phyloP scores from a whole-genome alignment of 1,140 invertebrate genomes.

The Macrotrachela quadricornifera region DNA sequence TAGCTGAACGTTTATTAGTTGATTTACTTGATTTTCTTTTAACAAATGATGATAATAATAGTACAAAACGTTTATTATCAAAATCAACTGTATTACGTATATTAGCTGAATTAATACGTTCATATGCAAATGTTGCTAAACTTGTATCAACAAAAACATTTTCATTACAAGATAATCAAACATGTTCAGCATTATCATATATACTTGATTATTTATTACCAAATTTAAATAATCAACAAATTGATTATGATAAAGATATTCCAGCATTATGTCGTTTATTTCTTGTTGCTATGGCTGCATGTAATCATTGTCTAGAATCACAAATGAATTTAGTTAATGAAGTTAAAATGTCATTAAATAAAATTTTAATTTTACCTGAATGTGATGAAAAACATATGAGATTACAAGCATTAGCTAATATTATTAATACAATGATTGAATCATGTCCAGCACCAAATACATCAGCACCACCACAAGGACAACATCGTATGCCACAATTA shows the following conservation, averaged over 20 bases:
- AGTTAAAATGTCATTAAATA: conserved; percentile 47
- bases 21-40: too few relatives aligned
- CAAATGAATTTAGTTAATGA: conserved; percentile 54
- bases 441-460: conserved; percentile 42
- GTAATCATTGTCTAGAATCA: conserved; percentile 58
- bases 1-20: background rate
- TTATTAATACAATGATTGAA: conserved; percentile 47
- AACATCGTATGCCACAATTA: conserved; percentile 16
- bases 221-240: conserved; percentile 8
- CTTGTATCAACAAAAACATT: conserved; percentile 44
- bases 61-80: conserved; percentile 39
- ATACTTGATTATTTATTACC: too few relatives aligned
- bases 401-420: conserved; percentile 50
- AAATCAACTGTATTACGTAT: conserved; percentile 56
- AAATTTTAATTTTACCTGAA: conserved; percentile 47
- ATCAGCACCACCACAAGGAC: background rate
- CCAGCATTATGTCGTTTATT: conserved; percentile 49
- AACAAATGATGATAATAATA: background rate
- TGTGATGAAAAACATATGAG: conserved; percentile 53
- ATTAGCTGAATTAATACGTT: conserved; percentile 55
- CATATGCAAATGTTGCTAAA: conserved; percentile 52
- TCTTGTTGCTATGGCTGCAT: conserved; percentile 56
- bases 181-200: too few relatives aligned
- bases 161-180: too few relatives aligned
- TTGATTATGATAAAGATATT: conserved; percentile 48